phyloP scores from a whole-genome alignment of 2,888 invertebrate genomes.

The Drosophila suboccidentalis region DNA sequence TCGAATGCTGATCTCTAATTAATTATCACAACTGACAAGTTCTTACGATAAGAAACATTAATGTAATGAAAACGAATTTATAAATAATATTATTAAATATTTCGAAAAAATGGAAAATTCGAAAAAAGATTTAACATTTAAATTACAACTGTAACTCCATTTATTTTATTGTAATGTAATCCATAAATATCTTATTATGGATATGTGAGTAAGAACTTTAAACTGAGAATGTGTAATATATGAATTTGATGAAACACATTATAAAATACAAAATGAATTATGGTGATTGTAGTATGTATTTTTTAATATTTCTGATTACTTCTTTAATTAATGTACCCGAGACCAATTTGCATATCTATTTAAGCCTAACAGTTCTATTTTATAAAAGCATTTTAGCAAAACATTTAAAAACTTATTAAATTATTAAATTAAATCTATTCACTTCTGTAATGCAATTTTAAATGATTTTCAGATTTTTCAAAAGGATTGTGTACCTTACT shows the following conservation, averaged over 20 bases:
- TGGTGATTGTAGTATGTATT: not conserved
- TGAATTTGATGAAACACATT: too few species aligned
- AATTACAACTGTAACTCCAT: not conserved
- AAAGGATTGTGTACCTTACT: too few species aligned
- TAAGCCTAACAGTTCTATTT: not conserved
- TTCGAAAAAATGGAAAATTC: not conserved
- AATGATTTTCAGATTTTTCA: too few species aligned
- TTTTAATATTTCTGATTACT: not conserved
- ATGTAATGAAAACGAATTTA: not conserved
- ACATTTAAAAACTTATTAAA: not conserved
- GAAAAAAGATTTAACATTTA: not conserved
- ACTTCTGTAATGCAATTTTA: too few species aligned
- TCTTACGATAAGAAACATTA: not conserved
- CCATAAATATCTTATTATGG: not conserved
- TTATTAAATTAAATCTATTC: not conserved
- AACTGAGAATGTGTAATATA: not conserved
- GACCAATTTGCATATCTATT: too few species aligned
- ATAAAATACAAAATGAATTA: not conserved
- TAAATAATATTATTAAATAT: not conserved
- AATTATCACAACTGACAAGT: not conserved
- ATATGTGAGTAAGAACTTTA: not conserved
- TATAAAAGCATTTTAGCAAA: not conserved
- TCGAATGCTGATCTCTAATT: constrained; percentile 17
- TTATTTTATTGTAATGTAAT: too few species aligned
- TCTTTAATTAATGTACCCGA: too few species aligned